A percentile compares a stretch with the other conserved stretches of the same genome.
phyloP scores from a whole-genome alignment of 2,888 invertebrate genomes.

The Odontomyia ornata region DNA sequence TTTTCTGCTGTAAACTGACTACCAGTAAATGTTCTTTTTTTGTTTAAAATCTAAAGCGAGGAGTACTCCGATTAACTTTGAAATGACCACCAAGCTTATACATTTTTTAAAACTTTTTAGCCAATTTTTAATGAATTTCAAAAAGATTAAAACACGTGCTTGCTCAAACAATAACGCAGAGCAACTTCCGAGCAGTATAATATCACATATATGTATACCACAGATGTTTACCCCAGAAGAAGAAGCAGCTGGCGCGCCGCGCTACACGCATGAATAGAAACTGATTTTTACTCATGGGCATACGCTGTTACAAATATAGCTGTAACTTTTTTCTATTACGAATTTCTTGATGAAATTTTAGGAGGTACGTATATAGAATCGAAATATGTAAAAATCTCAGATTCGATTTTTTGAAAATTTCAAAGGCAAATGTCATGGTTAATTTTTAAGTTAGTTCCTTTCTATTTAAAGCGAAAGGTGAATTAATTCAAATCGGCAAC shows the following conservation, averaged over 20 bases:
- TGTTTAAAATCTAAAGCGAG: neutral
- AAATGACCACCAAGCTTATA: conserved; percentile 18
- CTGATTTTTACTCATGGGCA: too few species aligned
- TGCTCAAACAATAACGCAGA: conserved; percentile 20
- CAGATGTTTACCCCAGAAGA: conserved; percentile 17
- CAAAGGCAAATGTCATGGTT: conserved; percentile 13
- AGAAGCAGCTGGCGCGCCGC: conserved; percentile 12
- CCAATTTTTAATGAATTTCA: conserved; percentile 7
- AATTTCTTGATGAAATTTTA: too few species aligned
- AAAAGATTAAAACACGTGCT: conserved; percentile 15
- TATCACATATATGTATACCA: conserved; percentile 24
- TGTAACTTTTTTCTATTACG: too few species aligned
- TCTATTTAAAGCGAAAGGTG: too few species aligned
- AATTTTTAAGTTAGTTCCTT: too few species aligned
- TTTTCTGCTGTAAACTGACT: conserved; percentile 17
- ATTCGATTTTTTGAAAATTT: conserved; percentile 16
- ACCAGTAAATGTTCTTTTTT: conserved; percentile 17
- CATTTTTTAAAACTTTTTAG: conserved; percentile 18
- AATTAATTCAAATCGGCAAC: too few species aligned
- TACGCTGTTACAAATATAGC: too few species aligned
- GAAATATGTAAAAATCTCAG: conserved; percentile 22
- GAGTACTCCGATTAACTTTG: conserved; percentile 8
- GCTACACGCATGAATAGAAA: conserved; percentile 17
- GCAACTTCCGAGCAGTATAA: conserved; percentile 13
- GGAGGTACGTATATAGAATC: conserved; percentile 16